Base-by-base conservation (phyloP, 2,888 invertebrate species). In the Axea sp. region DNA sequence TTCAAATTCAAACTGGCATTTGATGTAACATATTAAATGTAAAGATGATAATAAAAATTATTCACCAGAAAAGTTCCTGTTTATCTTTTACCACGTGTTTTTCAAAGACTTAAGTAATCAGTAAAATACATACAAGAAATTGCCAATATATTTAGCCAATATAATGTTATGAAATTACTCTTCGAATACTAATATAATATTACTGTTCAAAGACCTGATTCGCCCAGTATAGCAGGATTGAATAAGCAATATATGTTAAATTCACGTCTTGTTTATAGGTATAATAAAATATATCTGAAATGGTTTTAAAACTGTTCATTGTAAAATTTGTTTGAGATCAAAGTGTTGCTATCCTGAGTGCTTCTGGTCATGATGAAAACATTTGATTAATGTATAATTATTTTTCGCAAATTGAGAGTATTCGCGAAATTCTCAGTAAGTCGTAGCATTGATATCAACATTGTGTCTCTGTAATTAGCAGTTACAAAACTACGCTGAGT, bases 401-500 rank as follows among this genome's bases (percentile, higher is more conserved):
- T 3, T n/a, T 22, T 39, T 31, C 60, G 60, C 60, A 17, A 62
- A 26, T 24, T 39, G 39, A 62, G 49, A 51, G 31, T 41, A 57
- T 47, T 67, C 33, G 51, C 59, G 59, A 68, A 68, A 59, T 49
- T 68, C 49, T 57, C 43, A 31, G 39, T 62, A 64, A 64, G 57
- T 57, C 55, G 55, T 47, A 69, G 55, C 37, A 37, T 33, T 51
- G 60, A 59, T 59, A 59, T 59, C 31, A 39, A 55, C 26, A 11
- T 51, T 35, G 26, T 53, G n/a, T 51, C 28, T 35, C n/a, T 5
- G 6, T 60, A 60, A 49, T 67, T 57, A 57, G 47, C 53, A 37
- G 14, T 62, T 71, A 64, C 35, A 64, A 71, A 71, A 71, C 55
- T 71, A 71, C 71, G 43, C 49, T 35, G 43, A 35, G 43, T 51